Evolutionary conservation across 1,140 invertebrate genomes (phyloP), one percentile per base, ranked within the genome.

Genomic region (Drosophila eugracilis): DNA sequence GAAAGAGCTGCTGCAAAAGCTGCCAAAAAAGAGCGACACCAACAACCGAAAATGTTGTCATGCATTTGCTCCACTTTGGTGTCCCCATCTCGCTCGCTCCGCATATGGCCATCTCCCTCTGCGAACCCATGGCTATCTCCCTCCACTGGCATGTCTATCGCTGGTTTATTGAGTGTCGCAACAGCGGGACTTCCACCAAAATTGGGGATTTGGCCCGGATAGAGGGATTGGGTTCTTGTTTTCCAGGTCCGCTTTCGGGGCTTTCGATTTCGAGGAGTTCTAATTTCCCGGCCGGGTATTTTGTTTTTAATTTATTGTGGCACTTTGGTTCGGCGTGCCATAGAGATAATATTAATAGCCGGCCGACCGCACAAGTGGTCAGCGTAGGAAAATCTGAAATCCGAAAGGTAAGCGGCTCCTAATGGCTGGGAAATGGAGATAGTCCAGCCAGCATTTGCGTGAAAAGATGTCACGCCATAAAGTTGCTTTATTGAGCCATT

Each of bases 401-500:
- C 26, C 60, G 5, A 67, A 69, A 69, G 65, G 65, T 69, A 36
- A 53, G 37, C 60, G 57, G 12, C 39, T 37, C 41, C 30, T 65
- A 62, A 65, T 63, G 52, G 53, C 22, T 24, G 10, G 17, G 22
- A 17, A 60, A 55, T 9, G 22, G 17, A 59, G 59, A 63, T 63
- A 59, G 28, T 17, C 22, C 26, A 4, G 4, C 32, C 55, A 45
- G 28, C 60, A 47, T 65, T 65, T 65, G 60, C 57, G 62, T 69
- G 65, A 67, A 69, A 69, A 69, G 45, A 69, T 69, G 47, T 69
- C 65, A 69, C 62, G 47, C 62, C 62, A 67, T 67, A 67, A 67
- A 67, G 15, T 26, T 67, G 36, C 36, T 67, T 67, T 67, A 67
- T 67, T 67, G 63, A 67, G 67, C 63, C 45, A 60, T 62, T 65